phyloP scores from a whole-genome alignment of 2,113 vertebrate genomes.

The Callorhinus ursinus region DNA sequence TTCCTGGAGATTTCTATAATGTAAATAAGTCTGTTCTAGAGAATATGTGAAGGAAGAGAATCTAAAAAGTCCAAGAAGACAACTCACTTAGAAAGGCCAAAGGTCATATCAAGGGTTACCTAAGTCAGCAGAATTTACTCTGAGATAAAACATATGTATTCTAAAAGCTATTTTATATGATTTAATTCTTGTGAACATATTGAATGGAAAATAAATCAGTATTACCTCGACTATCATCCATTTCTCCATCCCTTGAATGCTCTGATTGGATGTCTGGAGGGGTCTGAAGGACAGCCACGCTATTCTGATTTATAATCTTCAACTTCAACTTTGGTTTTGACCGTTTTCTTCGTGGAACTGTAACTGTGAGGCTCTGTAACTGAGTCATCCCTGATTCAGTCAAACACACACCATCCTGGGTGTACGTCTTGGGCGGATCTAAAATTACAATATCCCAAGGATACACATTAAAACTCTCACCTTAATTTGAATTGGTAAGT shows the following conservation, averaged over 20 bases:
- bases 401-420: slow-evolving; percentile 97
- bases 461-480: slow-evolving; percentile 69
- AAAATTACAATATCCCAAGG: slow-evolving; percentile 80
- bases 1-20: neutral
- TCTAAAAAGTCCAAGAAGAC: neutral
- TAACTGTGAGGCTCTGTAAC: slow-evolving; percentile 94
- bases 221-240: slow-evolving; percentile 93
- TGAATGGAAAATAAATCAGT: slow-evolving; percentile 47
- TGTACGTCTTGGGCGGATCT: slow-evolving; percentile 96
- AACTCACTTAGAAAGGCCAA: neutral
- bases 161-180: neutral
- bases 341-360: slow-evolving; percentile 92
- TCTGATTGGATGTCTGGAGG: slow-evolving; percentile 92
- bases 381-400: slow-evolving; percentile 96
- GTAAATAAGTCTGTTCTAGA: neutral
- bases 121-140: neutral
- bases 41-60: neutral
- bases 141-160: neutral
- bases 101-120: neutral
- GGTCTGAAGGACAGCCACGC: slow-evolving; percentile 97
- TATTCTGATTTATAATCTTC: slow-evolving; percentile 99
- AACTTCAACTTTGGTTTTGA: slow-evolving; percentile 98
- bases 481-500: neutral
- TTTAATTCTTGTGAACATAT: neutral
- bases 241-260: slow-evolving; percentile 93